Evolutionary conservation across 92 coral and sea anemone genomes (phyloP).

Genomic region (Siderastrea radians): DNA sequence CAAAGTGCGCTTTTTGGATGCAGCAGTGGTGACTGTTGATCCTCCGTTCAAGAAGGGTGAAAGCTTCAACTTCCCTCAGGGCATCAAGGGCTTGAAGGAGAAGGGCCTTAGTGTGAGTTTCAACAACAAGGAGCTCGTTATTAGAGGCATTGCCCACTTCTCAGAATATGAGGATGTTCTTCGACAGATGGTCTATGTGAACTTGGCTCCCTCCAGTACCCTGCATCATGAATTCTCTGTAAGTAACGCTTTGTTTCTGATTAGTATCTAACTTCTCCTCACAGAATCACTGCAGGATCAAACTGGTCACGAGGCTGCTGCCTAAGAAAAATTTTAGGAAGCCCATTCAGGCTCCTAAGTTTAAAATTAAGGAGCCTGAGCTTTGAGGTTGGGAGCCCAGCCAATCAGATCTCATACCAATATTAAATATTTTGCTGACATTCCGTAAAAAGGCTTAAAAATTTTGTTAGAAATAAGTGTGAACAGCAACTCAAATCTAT

Average conservation of each 20-base stretch:
- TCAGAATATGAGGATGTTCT: conserved; percentile 81
- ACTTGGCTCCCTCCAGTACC: conserved; percentile 56
- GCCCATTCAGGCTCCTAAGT: too few species aligned
- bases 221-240: conserved; percentile 79
- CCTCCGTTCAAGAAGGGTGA: conserved; percentile 88
- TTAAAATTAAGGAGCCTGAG: too few species aligned
- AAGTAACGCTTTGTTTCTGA: conserved; percentile 27
- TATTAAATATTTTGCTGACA: too few species aligned
- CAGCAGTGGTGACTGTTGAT: conserved; percentile 76
- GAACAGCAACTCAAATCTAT: too few species aligned
- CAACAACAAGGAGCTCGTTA: conserved; percentile 73
- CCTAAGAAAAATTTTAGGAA: too few species aligned
- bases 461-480: too few species aligned
- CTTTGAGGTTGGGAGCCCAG: too few species aligned
- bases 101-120: conserved; percentile 70
- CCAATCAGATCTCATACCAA: too few species aligned
- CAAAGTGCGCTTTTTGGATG: conserved; percentile 72
- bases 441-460: too few species aligned
- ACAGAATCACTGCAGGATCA: too few species aligned
- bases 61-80: conserved; percentile 78
- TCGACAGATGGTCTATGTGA: conserved; percentile 81
- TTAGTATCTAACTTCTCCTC: too few species aligned
- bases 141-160: conserved; percentile 89
- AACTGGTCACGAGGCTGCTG: too few species aligned
- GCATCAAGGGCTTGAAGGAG: conserved; percentile 70